Evolutionary conservation across 2,113 vertebrate genomes (phyloP).

Genomic region (Alectura lathami): DNA sequence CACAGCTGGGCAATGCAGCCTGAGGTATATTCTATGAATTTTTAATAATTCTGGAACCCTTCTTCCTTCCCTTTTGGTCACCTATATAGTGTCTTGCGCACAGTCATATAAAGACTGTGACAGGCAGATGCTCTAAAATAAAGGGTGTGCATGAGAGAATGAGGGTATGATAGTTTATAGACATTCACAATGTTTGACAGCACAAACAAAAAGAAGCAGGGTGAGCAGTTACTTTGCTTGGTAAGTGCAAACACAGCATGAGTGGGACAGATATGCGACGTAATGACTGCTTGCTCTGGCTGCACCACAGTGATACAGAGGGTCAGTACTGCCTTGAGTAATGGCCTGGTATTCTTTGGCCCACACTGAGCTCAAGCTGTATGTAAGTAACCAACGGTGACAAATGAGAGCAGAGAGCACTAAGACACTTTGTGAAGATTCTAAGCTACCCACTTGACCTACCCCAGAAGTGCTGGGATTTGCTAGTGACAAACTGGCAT

Average conservation of each 20-base stretch:
- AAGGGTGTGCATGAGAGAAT: neutral
- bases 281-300: rapidly evolving
- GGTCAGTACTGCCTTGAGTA: neutral
- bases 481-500: neutral
- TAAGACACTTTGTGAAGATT: neutral
- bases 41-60: neutral
- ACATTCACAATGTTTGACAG: neutral
- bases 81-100: neutral
- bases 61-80: neutral
- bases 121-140: rapidly evolving
- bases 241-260: neutral
- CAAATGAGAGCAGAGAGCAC: neutral
- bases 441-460: neutral
- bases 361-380: neutral
- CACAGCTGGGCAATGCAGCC: neutral
- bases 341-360: too few species aligned
- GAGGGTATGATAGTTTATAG: neutral
- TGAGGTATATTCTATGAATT: neutral
- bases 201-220: neutral
- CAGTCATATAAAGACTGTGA: too few species aligned
- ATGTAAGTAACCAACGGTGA: rapidly evolving
- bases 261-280: neutral
- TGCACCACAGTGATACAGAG: rapidly evolving
- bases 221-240: neutral
- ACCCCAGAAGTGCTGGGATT: neutral